Evolutionary conservation across 1,140 invertebrate genomes (phyloP), one percentile per base, ranked within the genome.

Genomic region (Lethocerus indicus): DNA sequence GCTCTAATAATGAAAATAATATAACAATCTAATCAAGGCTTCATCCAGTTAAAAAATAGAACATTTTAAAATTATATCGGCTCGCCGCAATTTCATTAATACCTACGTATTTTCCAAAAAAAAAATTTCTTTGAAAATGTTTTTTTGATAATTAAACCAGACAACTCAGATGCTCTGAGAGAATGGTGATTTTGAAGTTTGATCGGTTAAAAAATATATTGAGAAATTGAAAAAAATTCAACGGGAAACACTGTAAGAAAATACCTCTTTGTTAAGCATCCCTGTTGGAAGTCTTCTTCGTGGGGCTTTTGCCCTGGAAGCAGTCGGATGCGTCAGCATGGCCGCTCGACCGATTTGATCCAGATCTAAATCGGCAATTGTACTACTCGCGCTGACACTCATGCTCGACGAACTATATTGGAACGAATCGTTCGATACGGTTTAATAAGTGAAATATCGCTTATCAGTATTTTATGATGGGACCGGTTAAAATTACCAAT

Each of bases 241-340:
- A 5, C 7, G 13, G 20, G 20, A 14, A 46, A 46, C 6, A 9
- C 5, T 28, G 3, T 16, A 27, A 29, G 13, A 46, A 29, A 6
- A 9, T 14, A 28, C 27, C 5, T 29, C 24, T 29, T 16, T 9
- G 23, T 14, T 48, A 3, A 48, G n/a, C 7, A 58, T 48, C 9
- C 44, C 27, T 24, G 78, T 75, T 7, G 79, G 79, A 25, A 72
- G 73, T 57, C 79, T 67, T 54, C 76, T 64, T 20, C 72, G 68
- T 2, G 78, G 77, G 55, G 73, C 74, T 61, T 75, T 76, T 2
- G 72, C 73, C 55, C 79, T 62, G 24, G 65, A 71, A 14, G 76
- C 76, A 24, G 78, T 81, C 44, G 76, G 65, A 58, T 81, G 78
- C 2, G 66, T 69, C 21, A 82, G 63, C 52, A 75, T 73, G 26